Evolutionary conservation across 2,888 invertebrate species (phyloP).

Genomic region (Nomada flava): DNA sequence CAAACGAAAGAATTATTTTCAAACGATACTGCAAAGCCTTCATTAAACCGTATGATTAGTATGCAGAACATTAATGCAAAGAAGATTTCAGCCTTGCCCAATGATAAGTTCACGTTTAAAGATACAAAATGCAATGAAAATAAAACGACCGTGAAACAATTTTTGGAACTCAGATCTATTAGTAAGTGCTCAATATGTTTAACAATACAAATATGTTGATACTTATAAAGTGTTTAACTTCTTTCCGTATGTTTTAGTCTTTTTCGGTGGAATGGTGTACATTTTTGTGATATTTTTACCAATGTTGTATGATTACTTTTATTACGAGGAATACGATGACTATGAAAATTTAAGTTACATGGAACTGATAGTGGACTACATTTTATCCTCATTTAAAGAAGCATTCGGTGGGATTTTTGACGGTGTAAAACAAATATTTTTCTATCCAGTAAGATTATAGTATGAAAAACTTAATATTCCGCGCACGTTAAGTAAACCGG

Average conservation of each 20-base stretch:
- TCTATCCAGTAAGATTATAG: conserved; percentile 75
- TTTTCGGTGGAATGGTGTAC: conserved; percentile 76
- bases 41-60: conserved; percentile 59
- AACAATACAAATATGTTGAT: neutral
- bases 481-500: neutral
- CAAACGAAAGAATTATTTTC: conserved; percentile 67
- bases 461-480: conserved; percentile 19
- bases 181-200: conserved; percentile 60
- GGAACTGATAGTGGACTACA: conserved; percentile 74
- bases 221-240: neutral
- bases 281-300: conserved; percentile 74
- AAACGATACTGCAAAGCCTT: conserved; percentile 68
- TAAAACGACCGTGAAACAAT: conserved; percentile 64
- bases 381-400: conserved; percentile 77
- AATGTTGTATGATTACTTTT: conserved; percentile 76
- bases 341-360: conserved; percentile 75
- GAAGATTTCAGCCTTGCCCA: conserved; percentile 31
- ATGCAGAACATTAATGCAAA: conserved; percentile 45
- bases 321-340: conserved; percentile 74
- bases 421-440: conserved; percentile 71
- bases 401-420: conserved; percentile 76
- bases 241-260: conserved; percentile 66
- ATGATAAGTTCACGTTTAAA: conserved; percentile 38
- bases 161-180: conserved; percentile 75
- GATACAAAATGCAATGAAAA: conserved; percentile 56